phyloP scores from a whole-genome alignment of 2,113 vertebrate genomes.

The Hiodon alosoides region DNA sequence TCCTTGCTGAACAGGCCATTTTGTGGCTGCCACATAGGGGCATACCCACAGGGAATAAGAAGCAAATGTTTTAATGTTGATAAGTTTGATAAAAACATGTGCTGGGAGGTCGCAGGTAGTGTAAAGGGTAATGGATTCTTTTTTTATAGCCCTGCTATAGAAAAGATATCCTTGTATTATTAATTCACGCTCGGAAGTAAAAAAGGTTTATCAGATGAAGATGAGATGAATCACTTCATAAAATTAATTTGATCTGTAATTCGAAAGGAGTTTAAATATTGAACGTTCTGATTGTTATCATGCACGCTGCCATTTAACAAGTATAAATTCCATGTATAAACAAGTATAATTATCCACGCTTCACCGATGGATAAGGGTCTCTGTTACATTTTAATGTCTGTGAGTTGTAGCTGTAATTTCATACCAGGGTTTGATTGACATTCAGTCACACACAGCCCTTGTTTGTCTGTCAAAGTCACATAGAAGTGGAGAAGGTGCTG shows the following conservation, averaged over 20 bases:
- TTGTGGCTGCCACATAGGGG: neutral
- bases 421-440: slow-evolving; percentile 27
- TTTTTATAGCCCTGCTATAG: too few relatives aligned
- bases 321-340: slow-evolving; percentile 9
- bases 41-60: too few relatives aligned
- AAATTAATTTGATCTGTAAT: neutral
- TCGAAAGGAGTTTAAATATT: neutral
- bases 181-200: neutral
- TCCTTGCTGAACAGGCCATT: neutral
- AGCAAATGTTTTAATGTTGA: too few relatives aligned
- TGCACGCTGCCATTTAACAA: slow-evolving; percentile 22
- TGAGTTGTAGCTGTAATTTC: slow-evolving; percentile 21
- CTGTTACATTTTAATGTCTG: slow-evolving; percentile 29
- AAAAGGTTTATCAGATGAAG: neutral
- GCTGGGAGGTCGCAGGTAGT: too few relatives aligned
- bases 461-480: neutral
- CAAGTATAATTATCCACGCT: neutral
- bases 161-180: neutral
- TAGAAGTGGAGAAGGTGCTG: neutral
- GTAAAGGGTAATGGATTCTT: too few relatives aligned
- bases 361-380: slow-evolving; percentile 16
- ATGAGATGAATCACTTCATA: neutral
- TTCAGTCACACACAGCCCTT: slow-evolving; percentile 25
- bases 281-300: neutral
- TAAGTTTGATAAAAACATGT: too few relatives aligned